Evolutionary conservation across 1,140 invertebrate species (phyloP), one percentile per base, ranked within the genome.

Genomic region (Nebria ingens): DNA sequence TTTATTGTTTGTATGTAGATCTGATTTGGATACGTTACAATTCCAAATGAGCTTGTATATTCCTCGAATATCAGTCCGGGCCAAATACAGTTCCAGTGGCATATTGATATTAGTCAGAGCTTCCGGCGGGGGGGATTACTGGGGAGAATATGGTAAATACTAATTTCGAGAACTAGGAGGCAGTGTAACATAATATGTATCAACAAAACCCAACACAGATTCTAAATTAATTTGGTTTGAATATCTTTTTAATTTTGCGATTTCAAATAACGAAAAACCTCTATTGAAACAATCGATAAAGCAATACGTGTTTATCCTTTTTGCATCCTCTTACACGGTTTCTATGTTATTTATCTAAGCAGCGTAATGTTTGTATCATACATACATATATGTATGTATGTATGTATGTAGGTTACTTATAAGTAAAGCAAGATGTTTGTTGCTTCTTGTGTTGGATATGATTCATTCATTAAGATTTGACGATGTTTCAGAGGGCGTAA

Each of bases 51-150:
- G 82, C 3, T 74, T 89, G 58, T 81, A 77, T 60, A 86, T 89
- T 58, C 86, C 87, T 9, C 83, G 80, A 67, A 89, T 91, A 62
- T 79, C 79, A 59, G 86, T 83, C 1, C 78, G 74, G 58, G 86
- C 86, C 0, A 79, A 82, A 56, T 91, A 89, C 70, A 78, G 83
- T 56, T 89, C 86, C 4, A 86, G 81, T 40, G 87, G 87, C 21
- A 79, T 86, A 2, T 72, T 91, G 22, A 81, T 91, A 59, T 73
- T 89, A 51, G 83, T 90, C 0, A 81, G 86, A 61, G 87, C 87
- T 13, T 85, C 84, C 9, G 87, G 87, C 2, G 84, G 84, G 53
- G 87, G 87, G 1, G 86, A 90, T 67, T 91, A 89, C 68, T 91
- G 87, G 87, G 87, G 87, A 25, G 85, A 89, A 75, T 91, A 91